Percentiles rank a stretch among this genome's conserved stretches.
phyloP scores from a whole-genome alignment of 2,888 invertebrate genomes.

The Morinoia aosen region DNA sequence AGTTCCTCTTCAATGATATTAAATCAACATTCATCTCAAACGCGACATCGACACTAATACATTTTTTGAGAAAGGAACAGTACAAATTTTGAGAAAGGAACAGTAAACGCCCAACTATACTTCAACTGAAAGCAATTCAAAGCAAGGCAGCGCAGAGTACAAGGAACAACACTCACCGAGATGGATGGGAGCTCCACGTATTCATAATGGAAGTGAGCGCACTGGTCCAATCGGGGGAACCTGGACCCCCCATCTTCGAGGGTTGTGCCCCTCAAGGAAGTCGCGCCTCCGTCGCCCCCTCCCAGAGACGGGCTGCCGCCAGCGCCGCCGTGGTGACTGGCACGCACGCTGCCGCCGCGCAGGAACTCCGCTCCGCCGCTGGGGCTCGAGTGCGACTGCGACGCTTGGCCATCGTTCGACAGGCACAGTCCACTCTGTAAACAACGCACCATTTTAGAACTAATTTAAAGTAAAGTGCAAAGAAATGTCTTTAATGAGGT shows the following conservation, averaged over 20 bases:
- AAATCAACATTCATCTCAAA: no score
- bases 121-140: neutral
- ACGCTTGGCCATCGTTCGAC: conserved; percentile 57
- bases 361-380: conserved; percentile 40
- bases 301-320: conserved; percentile 63
- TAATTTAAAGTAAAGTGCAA: neutral
- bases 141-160: neutral
- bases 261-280: conserved; percentile 26
- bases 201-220: conserved; percentile 98
- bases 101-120: neutral
- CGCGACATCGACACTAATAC: no score
- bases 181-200: conserved; percentile 88
- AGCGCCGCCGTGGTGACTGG: conserved; percentile 50
- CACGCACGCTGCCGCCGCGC: conserved; percentile 54
- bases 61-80: no score
- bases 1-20: neutral
- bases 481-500: neutral
- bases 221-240: conserved; percentile 93
- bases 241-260: conserved; percentile 73
- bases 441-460: neutral
- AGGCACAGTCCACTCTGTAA: conserved; percentile 65
- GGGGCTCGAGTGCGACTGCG: conserved; percentile 5
- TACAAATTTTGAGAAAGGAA: no score
- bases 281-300: conserved; percentile 32
- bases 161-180: conserved; percentile 73